Percentiles rank a stretch among this genome's conserved stretches.
Evolutionary conservation across 2,888 invertebrate genomes (phyloP).

Genomic region (Drosophila parthenogenetica): DNA sequence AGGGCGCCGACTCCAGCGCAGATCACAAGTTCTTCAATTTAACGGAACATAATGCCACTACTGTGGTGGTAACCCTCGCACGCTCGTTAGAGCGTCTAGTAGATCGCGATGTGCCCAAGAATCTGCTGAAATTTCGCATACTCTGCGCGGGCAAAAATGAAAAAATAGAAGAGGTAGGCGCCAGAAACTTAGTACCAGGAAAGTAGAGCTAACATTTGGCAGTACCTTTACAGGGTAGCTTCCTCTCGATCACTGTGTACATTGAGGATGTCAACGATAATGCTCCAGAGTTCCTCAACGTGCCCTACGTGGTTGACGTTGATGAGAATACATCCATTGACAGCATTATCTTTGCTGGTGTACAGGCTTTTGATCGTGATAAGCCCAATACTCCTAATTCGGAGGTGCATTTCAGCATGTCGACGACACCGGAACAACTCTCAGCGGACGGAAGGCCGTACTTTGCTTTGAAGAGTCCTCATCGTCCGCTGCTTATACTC

Average conservation of each 20-base stretch:
- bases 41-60: constrained; percentile 91
- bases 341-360: constrained; percentile 92
- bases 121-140: constrained; percentile 92
- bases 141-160: constrained; percentile 87
- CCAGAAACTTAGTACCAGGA: not conserved
- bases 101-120: constrained; percentile 92
- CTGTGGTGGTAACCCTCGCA: constrained; percentile 91
- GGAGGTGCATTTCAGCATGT: constrained; percentile 93
- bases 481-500: constrained; percentile 91
- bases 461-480: constrained; percentile 92
- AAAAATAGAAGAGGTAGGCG: constrained; percentile 82
- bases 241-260: constrained; percentile 93
- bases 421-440: constrained; percentile 86
- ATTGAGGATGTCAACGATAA: constrained; percentile 96
- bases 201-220: not conserved
- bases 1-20: constrained; percentile 80
- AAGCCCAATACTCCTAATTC: constrained; percentile 96
- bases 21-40: constrained; percentile 84
- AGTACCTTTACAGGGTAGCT: constrained; percentile 88
- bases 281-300: constrained; percentile 90
- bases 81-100: constrained; percentile 92
- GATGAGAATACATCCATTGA: constrained; percentile 92
- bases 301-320: constrained; percentile 92
- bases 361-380: constrained; percentile 92
- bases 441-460: constrained; percentile 83